Conservation (phyloP, 2,888 invertebrate genomes). For the Brachyopa scutellaris region DNA sequence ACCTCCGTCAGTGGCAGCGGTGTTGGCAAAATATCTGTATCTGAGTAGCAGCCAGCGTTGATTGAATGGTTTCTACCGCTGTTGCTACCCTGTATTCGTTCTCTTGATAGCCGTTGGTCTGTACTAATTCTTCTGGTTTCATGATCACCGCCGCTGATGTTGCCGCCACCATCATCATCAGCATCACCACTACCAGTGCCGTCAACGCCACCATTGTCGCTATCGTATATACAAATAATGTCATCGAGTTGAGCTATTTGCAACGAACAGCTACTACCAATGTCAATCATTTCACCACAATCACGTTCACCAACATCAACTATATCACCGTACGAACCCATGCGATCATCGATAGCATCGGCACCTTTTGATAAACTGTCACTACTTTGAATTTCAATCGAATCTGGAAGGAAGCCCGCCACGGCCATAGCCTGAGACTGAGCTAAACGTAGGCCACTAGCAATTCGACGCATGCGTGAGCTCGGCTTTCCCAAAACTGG, state of each 20-base stretch:
- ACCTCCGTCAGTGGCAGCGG: constrained; percentile 36
- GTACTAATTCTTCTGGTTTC: not conserved
- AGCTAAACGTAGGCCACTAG: constrained; percentile 87
- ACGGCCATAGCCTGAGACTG: constrained; percentile 89
- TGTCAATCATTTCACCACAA: constrained; percentile 38
- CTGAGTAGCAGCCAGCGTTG: not conserved
- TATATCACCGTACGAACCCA: constrained; percentile 5
- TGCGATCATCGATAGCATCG: constrained; percentile 15
- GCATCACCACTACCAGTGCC: not conserved
- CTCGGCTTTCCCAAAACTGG: constrained; percentile 36
- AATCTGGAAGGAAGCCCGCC: constrained; percentile 85
- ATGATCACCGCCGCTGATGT: not conserved
- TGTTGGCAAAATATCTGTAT: constrained; percentile 12
- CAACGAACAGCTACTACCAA: constrained; percentile 30
- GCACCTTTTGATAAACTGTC: not conserved
- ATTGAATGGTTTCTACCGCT: not conserved
- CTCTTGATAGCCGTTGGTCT: not conserved
- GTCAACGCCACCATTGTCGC: not conserved
- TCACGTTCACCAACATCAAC: constrained; percentile 57
- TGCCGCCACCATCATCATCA: not conserved
- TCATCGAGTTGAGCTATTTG: constrained; percentile 47
- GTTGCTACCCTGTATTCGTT: not conserved
- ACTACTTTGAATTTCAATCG: constrained; percentile 35
- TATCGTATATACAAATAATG: constrained; percentile 54
- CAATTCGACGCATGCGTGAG: constrained; percentile 83